Conservation (phyloP, 2,797 vertebrate genomes). For the Trematomus bernacchii region DNA sequence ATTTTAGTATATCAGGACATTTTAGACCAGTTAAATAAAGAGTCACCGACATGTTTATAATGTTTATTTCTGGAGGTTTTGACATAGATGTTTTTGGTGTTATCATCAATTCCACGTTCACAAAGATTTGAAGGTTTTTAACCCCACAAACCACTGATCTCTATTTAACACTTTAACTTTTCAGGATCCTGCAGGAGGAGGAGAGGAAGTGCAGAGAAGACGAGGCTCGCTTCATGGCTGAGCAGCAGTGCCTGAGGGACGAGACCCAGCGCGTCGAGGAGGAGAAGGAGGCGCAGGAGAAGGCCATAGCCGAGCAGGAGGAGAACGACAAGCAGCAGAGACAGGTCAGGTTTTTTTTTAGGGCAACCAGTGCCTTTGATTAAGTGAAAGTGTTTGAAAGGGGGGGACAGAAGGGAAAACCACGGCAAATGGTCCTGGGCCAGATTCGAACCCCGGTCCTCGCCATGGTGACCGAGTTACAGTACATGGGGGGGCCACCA, state of each 20-base stretch:
- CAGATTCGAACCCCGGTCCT: too few species aligned
- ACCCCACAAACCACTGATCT: neutral
- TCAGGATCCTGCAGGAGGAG: constrained; percentile 88
- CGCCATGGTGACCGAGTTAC: too few species aligned
- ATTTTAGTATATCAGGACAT: neutral
- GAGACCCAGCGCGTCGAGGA: constrained; percentile 82
- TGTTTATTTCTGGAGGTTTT: neutral
- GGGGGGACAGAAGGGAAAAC: too few species aligned
- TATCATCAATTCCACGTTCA: neutral
- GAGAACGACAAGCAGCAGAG: constrained; percentile 91
- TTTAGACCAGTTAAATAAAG: neutral
- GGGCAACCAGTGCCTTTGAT: too few species aligned
- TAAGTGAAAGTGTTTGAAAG: too few species aligned
- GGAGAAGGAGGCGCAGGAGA: constrained; percentile 88
- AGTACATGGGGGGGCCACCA: too few species aligned
- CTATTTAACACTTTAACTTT: neutral
- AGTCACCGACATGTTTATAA: neutral
- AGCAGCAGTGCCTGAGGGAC: constrained; percentile 81
- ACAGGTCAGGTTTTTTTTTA: constrained; percentile 83
- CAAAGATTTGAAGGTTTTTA: neutral
- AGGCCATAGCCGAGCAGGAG: constrained; percentile 87
- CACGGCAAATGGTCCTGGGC: too few species aligned
- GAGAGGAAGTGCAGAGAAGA: constrained; percentile 89
- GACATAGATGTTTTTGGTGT: neutral
- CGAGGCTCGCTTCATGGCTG: constrained; percentile 85